A percentile compares a stretch with the other conserved stretches of the same genome.
Conservation (phyloP, 2,888 invertebrate species). For the Lithophane ornitopus region DNA sequence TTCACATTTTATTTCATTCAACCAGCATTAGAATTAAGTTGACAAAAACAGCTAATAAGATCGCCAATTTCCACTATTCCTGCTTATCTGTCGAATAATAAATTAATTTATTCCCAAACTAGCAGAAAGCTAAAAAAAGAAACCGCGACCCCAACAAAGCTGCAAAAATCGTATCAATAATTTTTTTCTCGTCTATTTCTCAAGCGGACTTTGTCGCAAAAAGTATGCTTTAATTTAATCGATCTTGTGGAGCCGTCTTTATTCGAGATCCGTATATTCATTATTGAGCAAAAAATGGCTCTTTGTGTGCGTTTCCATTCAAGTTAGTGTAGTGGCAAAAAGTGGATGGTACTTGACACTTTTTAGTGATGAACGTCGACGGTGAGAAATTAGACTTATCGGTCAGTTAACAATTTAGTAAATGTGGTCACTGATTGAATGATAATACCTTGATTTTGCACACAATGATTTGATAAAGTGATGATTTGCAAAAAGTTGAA, state of each 20-base stretch:
- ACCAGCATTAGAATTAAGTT: not conserved
- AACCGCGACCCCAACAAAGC: not conserved
- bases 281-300: constrained; percentile 51
- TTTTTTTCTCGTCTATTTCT: constrained; percentile 30
- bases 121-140: constrained; percentile 20
- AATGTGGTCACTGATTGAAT: constrained; percentile 47
- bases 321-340: constrained; percentile 47
- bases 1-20: not conserved
- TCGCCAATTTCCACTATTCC: constrained; percentile 11
- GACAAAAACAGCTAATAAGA: constrained; percentile 1
- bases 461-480: constrained; percentile 35
- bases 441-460: constrained; percentile 49
- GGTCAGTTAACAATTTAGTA: constrained; percentile 51
- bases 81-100: constrained; percentile 11
- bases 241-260: constrained; percentile 50
- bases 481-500: constrained; percentile 45
- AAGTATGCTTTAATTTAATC: constrained; percentile 57
- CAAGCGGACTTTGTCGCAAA: constrained; percentile 30
- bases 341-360: constrained; percentile 57
- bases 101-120: constrained; percentile 22
- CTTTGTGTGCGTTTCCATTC: constrained; percentile 60
- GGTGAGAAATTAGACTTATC: constrained; percentile 57
- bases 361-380: constrained; percentile 35
- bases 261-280: constrained; percentile 51
- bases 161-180: constrained; percentile 30